Base-by-base conservation (phyloP, 2,797 vertebrate species). In the Salmo trutta region DNA sequence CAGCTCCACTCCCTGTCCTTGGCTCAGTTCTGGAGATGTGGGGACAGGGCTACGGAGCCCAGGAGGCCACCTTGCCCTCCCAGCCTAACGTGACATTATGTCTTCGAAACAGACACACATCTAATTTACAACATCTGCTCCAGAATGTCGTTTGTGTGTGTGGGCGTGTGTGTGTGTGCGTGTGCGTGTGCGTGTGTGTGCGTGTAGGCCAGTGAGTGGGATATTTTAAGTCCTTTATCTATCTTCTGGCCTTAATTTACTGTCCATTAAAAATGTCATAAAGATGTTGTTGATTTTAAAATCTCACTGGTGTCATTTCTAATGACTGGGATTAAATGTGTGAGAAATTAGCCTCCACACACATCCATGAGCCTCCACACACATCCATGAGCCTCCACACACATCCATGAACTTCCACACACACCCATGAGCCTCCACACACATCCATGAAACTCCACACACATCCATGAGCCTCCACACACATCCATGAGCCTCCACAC, bases 401-500 rank as follows among this genome's bases (percentile, higher is more conserved):
- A 65, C 51, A 24, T 16, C n/a, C 47, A 29, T 5, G 53, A 54
- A 74, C 19, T 67, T n/a, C 67, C 65, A 71, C 68, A 65, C 29
- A 73, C 68, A 31, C 15, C 27, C 0, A 29, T 33, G 31, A 5
- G 5, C 31, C 31, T 33, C 31, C 14, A 15, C 64, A 65, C 64
- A 65, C 51, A 24, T 17, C n/a, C 21, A 53, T 5, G 53, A 54
- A 71, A 15, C 71, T n/a, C 67, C 65, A 74, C 68, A 65, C 41
- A 73, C 72, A 75, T 56, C 62, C 51, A 75, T 36, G 75, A 53
- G 73, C 53, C 77, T 67, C 76, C 52, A 75, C 74, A 75, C 4
- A 31, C 31, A 31, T 31, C 31, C 31, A 33, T 33, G 31, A 33
- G 31, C 31, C 71, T 29, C 67, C 54, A 74, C 68, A 65, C 41